Evolutionary conservation across 2,888 invertebrate genomes (phyloP), one percentile per base, ranked within the genome.

Genomic region (Diaphora mendica): DNA sequence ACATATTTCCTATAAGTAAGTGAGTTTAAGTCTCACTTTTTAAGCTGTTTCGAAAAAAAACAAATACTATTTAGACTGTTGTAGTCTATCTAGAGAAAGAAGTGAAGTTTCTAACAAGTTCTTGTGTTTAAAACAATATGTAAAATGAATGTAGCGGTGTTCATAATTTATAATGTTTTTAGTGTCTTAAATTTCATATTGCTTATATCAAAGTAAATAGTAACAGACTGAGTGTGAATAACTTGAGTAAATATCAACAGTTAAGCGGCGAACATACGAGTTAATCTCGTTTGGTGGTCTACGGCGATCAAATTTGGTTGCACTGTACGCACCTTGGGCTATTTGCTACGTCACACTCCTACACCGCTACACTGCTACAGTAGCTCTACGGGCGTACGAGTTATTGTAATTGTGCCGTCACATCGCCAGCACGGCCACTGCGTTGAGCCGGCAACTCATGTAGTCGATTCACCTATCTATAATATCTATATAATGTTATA

Each of bases 221-320:
- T 11, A 67, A 20, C 30, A 11, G 20, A 30, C 20, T 17, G 33
- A 26, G 30, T 44, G 51, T 44, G 44, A 44, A 78, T 79, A 79
- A 67, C 78, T 72, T 72, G 71, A 75, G 72, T 68, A 69, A 77
- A 79, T 73, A 78, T 74, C 67, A 78, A 74, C 69, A 76, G 68
- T 70, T 75, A 23, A 65, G 39, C 72, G 66, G 79, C 76, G 81
- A 81, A 81, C 75, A 74, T 70, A 72, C 74, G 64, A 79, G 76
- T 78, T 85, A 86, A 89, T 88, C 83, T 79, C 77, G 82, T 88
- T 84, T 85, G 82, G 59, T 42, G 35, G n/a, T 79, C 75, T 75
- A 75, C 77, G 73, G 67, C 66, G 77, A 85, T 82, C 83, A 86
- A 86, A 84, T 83, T 82, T 75, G 73, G 72, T 66, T 74, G 73